Conservation (phyloP, 2,888 invertebrate genomes). For the Drosophila diplacantha region DNA sequence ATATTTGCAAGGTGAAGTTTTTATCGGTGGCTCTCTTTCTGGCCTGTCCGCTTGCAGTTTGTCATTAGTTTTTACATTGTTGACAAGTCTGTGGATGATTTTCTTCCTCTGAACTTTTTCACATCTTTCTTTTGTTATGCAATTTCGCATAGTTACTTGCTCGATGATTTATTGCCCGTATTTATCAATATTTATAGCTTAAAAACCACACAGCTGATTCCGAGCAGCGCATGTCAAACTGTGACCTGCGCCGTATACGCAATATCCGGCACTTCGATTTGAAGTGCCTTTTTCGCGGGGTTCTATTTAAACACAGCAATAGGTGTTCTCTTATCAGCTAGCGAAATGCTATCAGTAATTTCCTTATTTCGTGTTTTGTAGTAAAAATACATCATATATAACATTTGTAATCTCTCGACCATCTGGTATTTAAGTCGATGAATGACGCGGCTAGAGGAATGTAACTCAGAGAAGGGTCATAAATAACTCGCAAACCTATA, state of each 20-base stretch:
- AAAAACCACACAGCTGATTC: slow-evolving; percentile 22
- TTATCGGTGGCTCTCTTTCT: slow-evolving; percentile 21
- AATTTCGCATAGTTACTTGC: slow-evolving; percentile 30
- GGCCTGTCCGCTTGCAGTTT: slow-evolving; percentile 27
- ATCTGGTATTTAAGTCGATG: background rate
- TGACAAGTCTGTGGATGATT: slow-evolving; percentile 36
- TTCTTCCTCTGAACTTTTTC: slow-evolving; percentile 12
- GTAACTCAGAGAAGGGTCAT: slow-evolving; percentile 1
- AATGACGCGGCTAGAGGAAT: slow-evolving; percentile 5
- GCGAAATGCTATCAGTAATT: slow-evolving; percentile 1
- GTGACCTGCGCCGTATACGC: slow-evolving; percentile 20
- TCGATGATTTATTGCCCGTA: slow-evolving; percentile 26
- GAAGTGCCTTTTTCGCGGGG: slow-evolving; percentile 9
- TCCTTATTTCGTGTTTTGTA: slow-evolving; percentile 6
- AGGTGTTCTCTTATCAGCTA: slow-evolving; percentile 22
- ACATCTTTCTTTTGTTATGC: slow-evolving; percentile 41
- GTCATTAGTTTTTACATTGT: slow-evolving; percentile 41
- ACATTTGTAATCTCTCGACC: background rate
- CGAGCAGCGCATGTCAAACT: slow-evolving; percentile 22
- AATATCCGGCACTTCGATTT: slow-evolving; percentile 4
- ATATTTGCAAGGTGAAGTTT: slow-evolving; percentile 56
- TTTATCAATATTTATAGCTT: slow-evolving; percentile 31
- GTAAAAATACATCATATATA: background rate
- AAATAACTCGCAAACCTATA: background rate
- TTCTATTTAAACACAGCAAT: slow-evolving; percentile 10